Conservation (phyloP, 1,140 invertebrate species). For the Muscidifurax raptorellus region DNA sequence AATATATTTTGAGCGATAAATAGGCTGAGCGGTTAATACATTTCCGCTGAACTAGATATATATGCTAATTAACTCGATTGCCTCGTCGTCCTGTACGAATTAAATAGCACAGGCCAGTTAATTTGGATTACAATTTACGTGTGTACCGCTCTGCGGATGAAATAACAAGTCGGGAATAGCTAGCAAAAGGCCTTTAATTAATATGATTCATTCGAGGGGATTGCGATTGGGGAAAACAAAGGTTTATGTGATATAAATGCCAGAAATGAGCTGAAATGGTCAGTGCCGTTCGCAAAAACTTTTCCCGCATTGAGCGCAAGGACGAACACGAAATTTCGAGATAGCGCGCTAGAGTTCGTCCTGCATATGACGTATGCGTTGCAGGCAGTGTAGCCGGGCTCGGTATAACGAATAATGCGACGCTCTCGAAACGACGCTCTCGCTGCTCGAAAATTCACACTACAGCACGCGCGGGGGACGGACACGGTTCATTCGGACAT, state of each 20-base stretch:
- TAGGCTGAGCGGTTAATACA: not conserved
- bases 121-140: not conserved
- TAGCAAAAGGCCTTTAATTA: not conserved
- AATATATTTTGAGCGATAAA: not conserved
- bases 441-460: slow-evolving; percentile 56
- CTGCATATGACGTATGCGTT: slow-evolving; percentile 53
- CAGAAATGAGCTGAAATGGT: too few relatives aligned
- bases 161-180: not conserved
- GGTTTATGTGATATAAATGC: too few relatives aligned
- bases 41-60: not conserved
- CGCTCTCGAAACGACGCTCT: slow-evolving; percentile 49
- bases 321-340: not conserved
- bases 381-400: too few relatives aligned
- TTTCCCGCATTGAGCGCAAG: not conserved
- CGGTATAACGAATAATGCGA: slow-evolving; percentile 58
- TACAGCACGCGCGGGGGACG: slow-evolving; percentile 52
- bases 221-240: not conserved
- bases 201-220: not conserved
- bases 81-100: too few relatives aligned
- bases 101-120: not conserved
- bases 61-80: not conserved
- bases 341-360: not conserved
- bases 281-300: not conserved
- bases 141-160: not conserved
- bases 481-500: slow-evolving; percentile 53